Evolutionary conservation across 2,888 invertebrate genomes (phyloP).

Genomic region (Drosophila bunnanda): DNA sequence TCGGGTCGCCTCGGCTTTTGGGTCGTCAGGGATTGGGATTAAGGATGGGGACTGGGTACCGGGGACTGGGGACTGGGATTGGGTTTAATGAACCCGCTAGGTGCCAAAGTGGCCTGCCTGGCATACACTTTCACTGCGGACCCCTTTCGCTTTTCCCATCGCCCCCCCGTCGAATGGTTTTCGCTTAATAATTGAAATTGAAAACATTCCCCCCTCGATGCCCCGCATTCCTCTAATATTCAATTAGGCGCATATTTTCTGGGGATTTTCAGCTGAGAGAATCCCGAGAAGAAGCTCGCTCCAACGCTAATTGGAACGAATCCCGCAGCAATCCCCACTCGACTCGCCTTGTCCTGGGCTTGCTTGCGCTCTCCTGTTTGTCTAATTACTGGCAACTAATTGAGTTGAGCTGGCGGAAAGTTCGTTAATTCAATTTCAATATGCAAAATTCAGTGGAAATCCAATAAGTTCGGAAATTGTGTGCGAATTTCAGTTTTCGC

Average conservation of each 20-base stretch:
- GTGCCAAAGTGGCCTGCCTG: conserved; percentile 60
- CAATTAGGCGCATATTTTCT: conserved; percentile 75
- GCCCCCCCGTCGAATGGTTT: neutral
- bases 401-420: conserved; percentile 42
- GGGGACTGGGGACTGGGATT: conserved; percentile 21
- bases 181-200: conserved; percentile 72
- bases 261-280: conserved; percentile 47
- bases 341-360: conserved; percentile 6
- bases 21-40: conserved; percentile 47
- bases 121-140: conserved; percentile 4
- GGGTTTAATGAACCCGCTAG: conserved; percentile 73
- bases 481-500: conserved; percentile 28
- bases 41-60: neutral
- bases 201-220: conserved; percentile 58
- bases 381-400: conserved; percentile 70
- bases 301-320: conserved; percentile 59
- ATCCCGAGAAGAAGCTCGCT: conserved; percentile 41
- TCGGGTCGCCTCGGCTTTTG: conserved; percentile 18
- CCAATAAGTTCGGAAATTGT: conserved; percentile 38
- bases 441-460: conserved; percentile 42
- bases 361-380: conserved; percentile 50
- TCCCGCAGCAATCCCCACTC: conserved; percentile 31
- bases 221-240: conserved; percentile 24
- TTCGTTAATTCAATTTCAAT: conserved; percentile 63
- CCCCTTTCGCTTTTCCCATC: neutral